Evolutionary conservation across 2,888 invertebrate genomes (phyloP), one percentile per base, ranked within the genome.

Genomic region (Cephus pygmeus): DNA sequence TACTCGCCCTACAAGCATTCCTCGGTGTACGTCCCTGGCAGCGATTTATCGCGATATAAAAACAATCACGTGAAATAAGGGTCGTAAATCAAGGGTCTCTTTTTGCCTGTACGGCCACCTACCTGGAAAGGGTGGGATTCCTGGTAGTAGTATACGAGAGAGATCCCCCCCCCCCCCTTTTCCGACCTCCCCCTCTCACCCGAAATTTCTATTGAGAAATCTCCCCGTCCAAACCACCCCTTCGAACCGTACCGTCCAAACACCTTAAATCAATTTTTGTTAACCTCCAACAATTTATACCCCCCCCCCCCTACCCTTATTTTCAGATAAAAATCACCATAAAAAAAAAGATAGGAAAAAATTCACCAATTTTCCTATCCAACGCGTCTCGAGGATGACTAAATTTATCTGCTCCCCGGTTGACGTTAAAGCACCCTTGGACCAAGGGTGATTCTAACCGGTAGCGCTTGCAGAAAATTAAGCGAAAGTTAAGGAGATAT

Each of bases 1-100:
- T 35, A 56, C 9, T 56, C 40, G 23, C 40, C 40, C 40, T 56
- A 56, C 6, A 56, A 56, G 40, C 40, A 56, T 56, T 56, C 40
- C 23, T 56, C 23, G 40, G 23, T 56, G 23, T 56, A 56, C 40
- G 23, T 56, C 23, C 33, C 71, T 71, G 71, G 31, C 71, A 71
- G 31, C 31, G 71, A 71, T 71, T 71, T 71, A 71, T 71, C 33
- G 71, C 31, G 30, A 71, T 33, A 33, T 71, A 71, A 71, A 71
- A 71, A 71, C 71, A 71, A 71, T 71, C 3, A 31, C 12, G 15
- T 31, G 71, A 31, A 71, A 71, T 71, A 71, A 71, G 71, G 71
- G 71, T 23, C 31, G 71, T 71, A 71, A 71, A 71, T 71, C 71
- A 71, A 71, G 71, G 33, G 71, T 31, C 33, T 4, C 71, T 71